phyloP scores from a whole-genome alignment of 2,888 invertebrate species.

The Autographa gamma region DNA sequence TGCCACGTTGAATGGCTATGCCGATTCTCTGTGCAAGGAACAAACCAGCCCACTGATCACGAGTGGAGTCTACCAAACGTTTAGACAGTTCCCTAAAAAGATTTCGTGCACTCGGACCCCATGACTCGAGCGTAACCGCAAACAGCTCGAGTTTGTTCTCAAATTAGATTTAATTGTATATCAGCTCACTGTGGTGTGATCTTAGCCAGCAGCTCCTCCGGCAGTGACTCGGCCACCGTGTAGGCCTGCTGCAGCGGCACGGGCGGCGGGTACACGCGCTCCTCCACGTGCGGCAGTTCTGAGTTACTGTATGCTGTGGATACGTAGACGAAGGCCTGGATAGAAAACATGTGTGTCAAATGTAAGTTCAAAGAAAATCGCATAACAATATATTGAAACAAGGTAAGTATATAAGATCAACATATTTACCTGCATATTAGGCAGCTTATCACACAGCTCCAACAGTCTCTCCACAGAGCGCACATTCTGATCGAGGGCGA shows the following conservation, averaged over 20 bases:
- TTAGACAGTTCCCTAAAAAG: no score
- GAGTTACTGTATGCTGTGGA: conserved; percentile 97
- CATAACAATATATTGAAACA: no score
- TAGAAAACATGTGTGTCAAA: background rate
- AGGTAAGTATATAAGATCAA: no score
- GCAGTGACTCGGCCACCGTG: conserved; percentile 89
- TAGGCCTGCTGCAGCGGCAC: conserved; percentile 90
- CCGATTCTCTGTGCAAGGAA: no score
- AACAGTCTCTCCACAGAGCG: conserved; percentile 92
- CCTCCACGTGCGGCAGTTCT: conserved; percentile 91
- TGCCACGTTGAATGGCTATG: no score
- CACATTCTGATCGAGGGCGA: conserved; percentile 93
- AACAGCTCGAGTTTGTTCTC: no score
- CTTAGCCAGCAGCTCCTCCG: conserved; percentile 86
- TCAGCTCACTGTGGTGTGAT: conserved; percentile 91
- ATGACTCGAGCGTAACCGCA: no score
- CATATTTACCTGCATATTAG: conserved; percentile 89
- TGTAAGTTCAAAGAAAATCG: background rate
- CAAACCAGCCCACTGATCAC: no score
- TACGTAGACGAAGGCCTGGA: conserved; percentile 92
- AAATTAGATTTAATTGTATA: no score
- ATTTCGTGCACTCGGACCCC: no score
- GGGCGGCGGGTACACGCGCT: conserved; percentile 92
- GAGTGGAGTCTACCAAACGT: no score
- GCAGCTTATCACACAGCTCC: conserved; percentile 91